phyloP scores from a whole-genome alignment of 2,797 vertebrate genomes.

The Chelon labrosus region DNA sequence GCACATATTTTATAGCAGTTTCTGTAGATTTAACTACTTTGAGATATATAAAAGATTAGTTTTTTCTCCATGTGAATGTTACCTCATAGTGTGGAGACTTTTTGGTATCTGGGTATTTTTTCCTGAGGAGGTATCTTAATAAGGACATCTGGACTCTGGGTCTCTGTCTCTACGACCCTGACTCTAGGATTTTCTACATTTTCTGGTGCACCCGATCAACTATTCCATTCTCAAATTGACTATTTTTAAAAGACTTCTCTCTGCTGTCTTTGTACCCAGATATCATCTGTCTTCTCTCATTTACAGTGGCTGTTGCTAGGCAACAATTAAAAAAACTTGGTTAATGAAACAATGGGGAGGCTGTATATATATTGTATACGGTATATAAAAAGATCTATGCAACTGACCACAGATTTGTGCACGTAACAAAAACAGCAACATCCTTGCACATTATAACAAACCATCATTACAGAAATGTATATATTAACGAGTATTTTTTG shows the following conservation, averaged over 20 bases:
- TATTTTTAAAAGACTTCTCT: conserved; percentile 30
- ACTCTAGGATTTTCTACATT: not conserved
- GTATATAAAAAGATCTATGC: not conserved
- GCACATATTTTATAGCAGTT: conserved; percentile 5
- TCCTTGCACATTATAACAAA: not conserved
- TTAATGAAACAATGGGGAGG: conserved; percentile 21
- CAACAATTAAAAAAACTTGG: conserved; percentile 62
- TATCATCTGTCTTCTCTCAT: conserved; percentile 54
- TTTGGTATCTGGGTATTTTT: conserved; percentile 12
- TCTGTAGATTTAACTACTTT: not conserved
- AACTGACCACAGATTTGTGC: not conserved
- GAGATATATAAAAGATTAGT: not conserved
- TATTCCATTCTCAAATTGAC: conserved; percentile 39
- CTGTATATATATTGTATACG: not conserved
- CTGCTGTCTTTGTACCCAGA: conserved; percentile 36
- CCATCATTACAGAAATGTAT: not conserved
- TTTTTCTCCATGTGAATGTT: conserved; percentile 2
- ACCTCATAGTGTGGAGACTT: no score
- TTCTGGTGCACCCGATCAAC: conserved; percentile 1
- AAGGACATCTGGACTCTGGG: not conserved
- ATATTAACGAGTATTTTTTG: not conserved
- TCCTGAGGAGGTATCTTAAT: not conserved
- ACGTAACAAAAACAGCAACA: not conserved
- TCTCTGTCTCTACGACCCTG: not conserved
- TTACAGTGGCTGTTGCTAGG: conserved; percentile 71